Evolutionary conservation across 2,113 vertebrate species (phyloP).

Genomic region (Xenus cinereus): DNA sequence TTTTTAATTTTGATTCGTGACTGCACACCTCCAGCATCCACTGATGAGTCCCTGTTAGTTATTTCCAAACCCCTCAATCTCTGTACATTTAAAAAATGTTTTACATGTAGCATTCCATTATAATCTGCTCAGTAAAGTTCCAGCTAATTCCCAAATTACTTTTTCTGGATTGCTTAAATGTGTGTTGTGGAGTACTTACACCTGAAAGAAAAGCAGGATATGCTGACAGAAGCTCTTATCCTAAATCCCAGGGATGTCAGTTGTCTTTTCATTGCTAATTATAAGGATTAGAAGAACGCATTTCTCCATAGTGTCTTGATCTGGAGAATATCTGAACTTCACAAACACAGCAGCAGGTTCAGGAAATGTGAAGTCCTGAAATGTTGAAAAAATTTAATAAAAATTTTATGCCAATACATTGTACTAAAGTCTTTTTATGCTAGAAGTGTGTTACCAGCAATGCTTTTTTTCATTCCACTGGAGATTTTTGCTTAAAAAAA

Average conservation of each 20-base stretch:
- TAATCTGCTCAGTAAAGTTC: background rate
- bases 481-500: background rate
- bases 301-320: background rate
- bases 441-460: background rate
- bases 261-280: background rate
- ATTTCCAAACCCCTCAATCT: background rate
- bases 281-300: background rate
- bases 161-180: background rate
- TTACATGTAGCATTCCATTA: background rate
- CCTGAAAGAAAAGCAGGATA: background rate
- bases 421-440: background rate
- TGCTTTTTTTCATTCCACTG: background rate
- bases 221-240: background rate
- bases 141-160: background rate
- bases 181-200: background rate
- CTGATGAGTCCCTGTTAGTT: background rate
- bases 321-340: background rate
- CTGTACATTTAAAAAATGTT: background rate
- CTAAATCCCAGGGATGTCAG: background rate
- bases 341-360: background rate
- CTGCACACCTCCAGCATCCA: background rate
- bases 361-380: background rate
- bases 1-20: background rate
- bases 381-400: background rate
- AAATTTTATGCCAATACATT: background rate